These are phyloP conservation scores for Eupithecia centaureata DNA, from an alignment of 2,888 invertebrate genomes.

Conservation along the genomic window DNA sequence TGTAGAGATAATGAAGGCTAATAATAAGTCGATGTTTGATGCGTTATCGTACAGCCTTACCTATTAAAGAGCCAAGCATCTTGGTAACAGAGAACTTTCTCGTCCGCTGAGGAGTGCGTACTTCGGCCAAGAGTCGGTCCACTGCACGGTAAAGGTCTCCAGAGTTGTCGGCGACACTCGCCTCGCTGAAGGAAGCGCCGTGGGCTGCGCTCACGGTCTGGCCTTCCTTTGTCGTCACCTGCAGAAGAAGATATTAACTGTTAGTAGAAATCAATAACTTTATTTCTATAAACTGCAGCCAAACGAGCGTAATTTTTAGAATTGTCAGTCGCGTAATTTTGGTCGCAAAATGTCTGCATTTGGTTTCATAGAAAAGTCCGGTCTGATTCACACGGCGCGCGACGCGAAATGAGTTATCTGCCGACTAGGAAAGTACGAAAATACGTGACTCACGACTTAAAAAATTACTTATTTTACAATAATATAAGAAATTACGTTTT, in stretches of 20 bases:
- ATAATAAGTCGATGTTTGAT: background rate
- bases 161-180: constrained; percentile 92
- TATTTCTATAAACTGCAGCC: no score
- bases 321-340: no score
- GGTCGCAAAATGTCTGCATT: no score
- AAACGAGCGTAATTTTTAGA: no score
- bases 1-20: background rate
- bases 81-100: constrained; percentile 91
- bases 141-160: constrained; percentile 89
- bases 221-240: constrained; percentile 89
- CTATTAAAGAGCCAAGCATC: constrained; percentile 90
- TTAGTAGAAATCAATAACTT: no score
- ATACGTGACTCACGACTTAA: no score
- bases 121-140: constrained; percentile 87
- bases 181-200: constrained; percentile 90
- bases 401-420: no score
- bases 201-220: constrained; percentile 86
- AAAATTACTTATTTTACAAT: no score
- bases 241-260: constrained; percentile 48
- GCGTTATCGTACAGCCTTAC: constrained; percentile 53
- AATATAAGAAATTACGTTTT: no score
- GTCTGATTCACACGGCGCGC: no score
- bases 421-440: no score
- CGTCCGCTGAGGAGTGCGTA: constrained; percentile 85
- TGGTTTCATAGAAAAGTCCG: no score